These are phyloP conservation scores for Ypsolopha scabrella DNA, from an alignment of 2,888 invertebrate genomes.

Conservation along the genomic window DNA sequence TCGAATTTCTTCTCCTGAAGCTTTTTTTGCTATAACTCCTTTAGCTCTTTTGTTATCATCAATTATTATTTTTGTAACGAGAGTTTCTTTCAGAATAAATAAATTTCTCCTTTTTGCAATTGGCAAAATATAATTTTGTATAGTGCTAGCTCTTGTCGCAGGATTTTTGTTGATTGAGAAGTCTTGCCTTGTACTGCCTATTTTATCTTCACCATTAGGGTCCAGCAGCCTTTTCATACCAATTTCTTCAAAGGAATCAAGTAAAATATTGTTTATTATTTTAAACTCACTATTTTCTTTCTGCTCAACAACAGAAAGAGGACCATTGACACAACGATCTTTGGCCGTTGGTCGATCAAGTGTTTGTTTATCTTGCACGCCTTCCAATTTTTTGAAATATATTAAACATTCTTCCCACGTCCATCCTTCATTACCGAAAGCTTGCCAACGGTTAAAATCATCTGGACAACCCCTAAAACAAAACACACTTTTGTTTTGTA, in stretches of 20 bases:
- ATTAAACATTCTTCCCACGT: neutral
- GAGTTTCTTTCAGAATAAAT: conserved; percentile 7
- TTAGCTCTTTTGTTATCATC: conserved; percentile 6
- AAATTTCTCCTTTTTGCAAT: conserved; percentile 8
- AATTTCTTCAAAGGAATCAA: conserved; percentile 2
- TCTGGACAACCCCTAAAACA: conserved; percentile 2
- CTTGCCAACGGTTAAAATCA: conserved; percentile 2
- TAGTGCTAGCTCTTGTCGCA: conserved; percentile 18
- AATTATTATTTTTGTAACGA: conserved; percentile 9
- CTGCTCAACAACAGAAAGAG: neutral
- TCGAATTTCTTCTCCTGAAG: conserved; percentile 9
- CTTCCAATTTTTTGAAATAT: conserved; percentile 8
- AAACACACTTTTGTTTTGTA: neutral
- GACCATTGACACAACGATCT: conserved; percentile 5
- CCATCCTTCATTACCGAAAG: conserved; percentile 4
- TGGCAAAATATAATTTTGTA: conserved; percentile 12
- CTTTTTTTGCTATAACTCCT: conserved; percentile 6
- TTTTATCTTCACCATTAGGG: neutral
- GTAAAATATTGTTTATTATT: neutral
- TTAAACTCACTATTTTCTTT: neutral
- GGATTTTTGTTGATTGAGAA: conserved; percentile 10
- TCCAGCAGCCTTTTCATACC: conserved; percentile 3
- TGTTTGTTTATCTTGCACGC: neutral
- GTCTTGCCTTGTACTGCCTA: conserved; percentile 6
- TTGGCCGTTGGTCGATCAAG: conserved; percentile 1